Percentiles rank a stretch among this genome's conserved stretches.
Conservation (phyloP, 37 sponge, comb jelly and placozoan genomes). For the Halisarca cf. caerulea region DNA sequence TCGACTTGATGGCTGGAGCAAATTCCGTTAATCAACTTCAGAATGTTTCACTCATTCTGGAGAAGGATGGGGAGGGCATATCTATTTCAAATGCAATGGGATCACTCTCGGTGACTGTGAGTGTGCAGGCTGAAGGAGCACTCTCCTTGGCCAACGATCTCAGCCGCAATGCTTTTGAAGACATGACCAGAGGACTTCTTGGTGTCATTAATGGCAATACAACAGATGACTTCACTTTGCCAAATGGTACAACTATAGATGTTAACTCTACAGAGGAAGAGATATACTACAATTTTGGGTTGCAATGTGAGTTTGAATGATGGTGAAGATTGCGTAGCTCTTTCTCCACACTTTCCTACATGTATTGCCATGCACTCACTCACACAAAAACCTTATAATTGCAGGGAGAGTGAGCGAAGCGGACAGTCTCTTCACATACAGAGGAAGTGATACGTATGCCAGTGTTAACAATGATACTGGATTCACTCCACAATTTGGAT, state of each 20-base stretch:
- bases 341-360: no score
- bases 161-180: not conserved
- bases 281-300: slow-evolving; percentile 59
- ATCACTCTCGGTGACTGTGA: slow-evolving; percentile 19
- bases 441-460: not conserved
- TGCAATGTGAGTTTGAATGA: slow-evolving; percentile 61
- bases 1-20: not conserved
- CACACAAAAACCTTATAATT: no score
- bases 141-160: not conserved
- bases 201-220: slow-evolving; percentile 52
- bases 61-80: not conserved
- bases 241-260: slow-evolving; percentile 34
- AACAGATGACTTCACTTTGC: slow-evolving; percentile 43
- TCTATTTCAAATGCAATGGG: slow-evolving; percentile 27
- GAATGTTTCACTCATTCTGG: not conserved
- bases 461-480: not conserved
- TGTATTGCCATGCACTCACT: not conserved
- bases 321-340: no score
- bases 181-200: slow-evolving; percentile 52
- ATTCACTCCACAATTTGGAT: not conserved
- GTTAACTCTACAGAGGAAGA: slow-evolving; percentile 33
- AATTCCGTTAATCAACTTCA: not conserved
- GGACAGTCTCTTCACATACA: not conserved
- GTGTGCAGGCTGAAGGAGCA: not conserved
- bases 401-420: not conserved